Evolutionary conservation across 1,140 invertebrate species (phyloP).

Genomic region (Anastrepha obliqua): DNA sequence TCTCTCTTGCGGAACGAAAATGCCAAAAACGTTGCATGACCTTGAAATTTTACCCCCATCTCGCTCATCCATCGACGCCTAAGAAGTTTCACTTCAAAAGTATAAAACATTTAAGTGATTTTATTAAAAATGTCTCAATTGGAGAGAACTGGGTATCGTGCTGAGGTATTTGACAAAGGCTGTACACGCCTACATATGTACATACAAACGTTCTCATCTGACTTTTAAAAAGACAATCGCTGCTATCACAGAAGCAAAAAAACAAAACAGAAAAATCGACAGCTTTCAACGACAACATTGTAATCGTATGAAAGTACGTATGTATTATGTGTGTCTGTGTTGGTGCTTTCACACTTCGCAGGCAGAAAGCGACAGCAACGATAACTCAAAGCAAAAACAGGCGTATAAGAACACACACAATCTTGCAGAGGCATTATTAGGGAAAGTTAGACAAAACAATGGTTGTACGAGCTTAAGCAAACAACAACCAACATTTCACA

Average conservation of each 20-base stretch:
- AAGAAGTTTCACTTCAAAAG: no score
- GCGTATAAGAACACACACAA: background rate
- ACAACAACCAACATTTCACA: background rate
- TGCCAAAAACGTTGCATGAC: no score
- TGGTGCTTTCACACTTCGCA: background rate
- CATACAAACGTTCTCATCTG: background rate
- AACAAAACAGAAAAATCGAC: background rate
- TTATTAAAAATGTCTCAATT: no score
- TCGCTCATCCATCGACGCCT: no score
- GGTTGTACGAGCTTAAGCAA: background rate
- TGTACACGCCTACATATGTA: no score
- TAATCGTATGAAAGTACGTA: background rate
- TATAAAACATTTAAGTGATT: no score
- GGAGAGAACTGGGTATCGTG: no score
- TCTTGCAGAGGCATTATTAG: background rate
- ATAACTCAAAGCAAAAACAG: slow-evolving; percentile 9
- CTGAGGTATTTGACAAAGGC: no score
- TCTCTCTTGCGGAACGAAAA: no score
- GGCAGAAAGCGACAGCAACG: slow-evolving; percentile 8
- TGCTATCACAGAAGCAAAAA: background rate
- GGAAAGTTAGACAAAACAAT: slow-evolving; percentile 5
- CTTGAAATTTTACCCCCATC: no score
- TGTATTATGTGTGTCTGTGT: background rate
- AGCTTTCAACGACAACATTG: background rate
- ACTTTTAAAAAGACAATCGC: background rate